Evolutionary conservation across 23 tunicate genomes (phyloP).

Genomic region (Trididemnum miniatum): DNA sequence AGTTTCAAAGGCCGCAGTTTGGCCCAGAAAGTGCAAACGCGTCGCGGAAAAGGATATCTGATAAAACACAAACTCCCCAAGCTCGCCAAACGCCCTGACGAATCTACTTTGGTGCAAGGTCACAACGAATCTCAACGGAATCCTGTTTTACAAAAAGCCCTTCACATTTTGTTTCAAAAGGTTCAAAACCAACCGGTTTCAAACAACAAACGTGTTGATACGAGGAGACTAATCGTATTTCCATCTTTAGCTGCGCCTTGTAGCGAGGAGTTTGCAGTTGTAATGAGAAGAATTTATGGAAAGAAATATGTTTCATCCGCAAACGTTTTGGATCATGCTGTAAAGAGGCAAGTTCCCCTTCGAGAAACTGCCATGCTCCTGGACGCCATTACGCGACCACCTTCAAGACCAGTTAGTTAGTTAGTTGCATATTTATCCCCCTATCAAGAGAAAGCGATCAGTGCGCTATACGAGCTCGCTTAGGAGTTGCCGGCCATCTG

Average conservation of each 20-base stretch:
- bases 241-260: slow-evolving; percentile 65
- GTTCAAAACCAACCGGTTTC: neutral
- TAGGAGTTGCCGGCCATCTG: too few relatives aligned
- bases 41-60: neutral
- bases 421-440: too few relatives aligned
- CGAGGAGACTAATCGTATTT: slow-evolving; percentile 28
- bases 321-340: slow-evolving; percentile 46
- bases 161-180: slow-evolving; percentile 19
- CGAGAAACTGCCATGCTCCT: slow-evolving; percentile 32
- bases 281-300: slow-evolving; percentile 51
- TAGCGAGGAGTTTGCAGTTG: slow-evolving; percentile 61
- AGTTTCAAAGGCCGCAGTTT: neutral
- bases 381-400: slow-evolving; percentile 62
- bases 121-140: neutral
- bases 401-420: slow-evolving; percentile 15
- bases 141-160: slow-evolving; percentile 32
- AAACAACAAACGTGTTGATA: neutral
- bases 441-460: too few relatives aligned
- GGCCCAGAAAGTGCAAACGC: neutral
- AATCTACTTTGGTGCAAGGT: neutral
- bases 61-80: neutral
- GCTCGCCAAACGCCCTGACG: neutral
- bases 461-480: too few relatives aligned
- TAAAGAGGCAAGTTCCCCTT: slow-evolving; percentile 25
- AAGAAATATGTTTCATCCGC: slow-evolving; percentile 47